Evolutionary conservation across 2,113 vertebrate species (phyloP).

Genomic region (Cyanoramphus novaezelandiae): DNA sequence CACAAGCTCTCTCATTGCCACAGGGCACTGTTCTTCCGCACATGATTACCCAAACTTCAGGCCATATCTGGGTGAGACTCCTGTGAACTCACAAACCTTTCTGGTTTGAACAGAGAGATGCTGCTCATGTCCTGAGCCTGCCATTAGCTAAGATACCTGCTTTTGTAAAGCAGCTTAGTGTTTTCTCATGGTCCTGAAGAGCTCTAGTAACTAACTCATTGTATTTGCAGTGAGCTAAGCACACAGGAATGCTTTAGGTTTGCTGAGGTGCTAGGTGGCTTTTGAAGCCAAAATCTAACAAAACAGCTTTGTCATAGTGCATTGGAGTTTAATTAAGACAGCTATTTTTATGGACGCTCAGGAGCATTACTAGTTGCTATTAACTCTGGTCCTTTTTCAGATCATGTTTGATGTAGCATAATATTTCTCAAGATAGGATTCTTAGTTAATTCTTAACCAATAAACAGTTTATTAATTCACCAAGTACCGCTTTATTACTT

Average conservation of each 20-base stretch:
- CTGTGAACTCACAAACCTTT: not conserved
- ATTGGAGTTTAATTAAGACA: conserved; percentile 14
- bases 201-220: not conserved
- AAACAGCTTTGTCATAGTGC: not conserved
- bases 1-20: not conserved
- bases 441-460: conserved; percentile 46
- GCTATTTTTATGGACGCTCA: not conserved
- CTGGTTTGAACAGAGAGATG: not conserved
- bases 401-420: conserved; percentile 25
- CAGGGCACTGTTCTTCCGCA: not conserved
- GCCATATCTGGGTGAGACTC: not conserved
- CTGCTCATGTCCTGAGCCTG: not conserved
- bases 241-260: not conserved
- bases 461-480: conserved; percentile 54
- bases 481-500: conserved; percentile 10
- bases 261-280: not conserved
- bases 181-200: not conserved
- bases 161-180: not conserved
- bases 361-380: not conserved
- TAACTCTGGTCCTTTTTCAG: not conserved
- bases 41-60: not conserved
- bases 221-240: not conserved
- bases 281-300: not conserved
- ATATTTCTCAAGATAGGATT: conserved; percentile 31
- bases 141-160: not conserved